phyloP scores from a whole-genome alignment of 2,888 invertebrate species.

The Scaptomyza caliginosa region DNA sequence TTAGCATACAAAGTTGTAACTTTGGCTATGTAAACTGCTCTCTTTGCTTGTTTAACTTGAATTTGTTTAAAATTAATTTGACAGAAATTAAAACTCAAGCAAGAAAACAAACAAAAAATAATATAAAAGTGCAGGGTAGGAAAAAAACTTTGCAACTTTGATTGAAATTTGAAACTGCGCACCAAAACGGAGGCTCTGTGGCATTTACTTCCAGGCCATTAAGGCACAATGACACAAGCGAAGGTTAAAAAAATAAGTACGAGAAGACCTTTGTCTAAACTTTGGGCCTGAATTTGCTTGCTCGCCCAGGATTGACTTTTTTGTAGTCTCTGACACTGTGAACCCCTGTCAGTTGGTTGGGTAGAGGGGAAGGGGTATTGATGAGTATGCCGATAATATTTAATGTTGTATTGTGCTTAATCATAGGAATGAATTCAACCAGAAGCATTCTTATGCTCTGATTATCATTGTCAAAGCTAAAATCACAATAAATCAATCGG shows the following conservation, averaged over 20 bases:
- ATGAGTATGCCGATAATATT: conserved; percentile 54
- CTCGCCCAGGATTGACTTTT: conserved; percentile 48
- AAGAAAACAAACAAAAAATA: neutral
- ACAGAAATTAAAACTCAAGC: conserved; percentile 38
- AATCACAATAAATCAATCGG: conserved; percentile 68
- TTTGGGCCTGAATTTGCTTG: conserved; percentile 36
- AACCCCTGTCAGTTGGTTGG: conserved; percentile 53
- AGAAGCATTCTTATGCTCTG: conserved; percentile 33
- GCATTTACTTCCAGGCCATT: conserved; percentile 58
- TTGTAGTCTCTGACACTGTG: conserved; percentile 51
- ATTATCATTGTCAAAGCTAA: conserved; percentile 58
- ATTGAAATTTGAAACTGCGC: conserved; percentile 45
- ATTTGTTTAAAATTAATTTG: conserved; percentile 50
- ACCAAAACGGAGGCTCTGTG: conserved; percentile 28
- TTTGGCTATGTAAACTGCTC: neutral
- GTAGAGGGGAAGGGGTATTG: conserved; percentile 1
- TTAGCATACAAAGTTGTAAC: conserved; percentile 25
- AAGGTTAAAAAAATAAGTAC: neutral
- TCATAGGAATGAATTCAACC: conserved; percentile 38
- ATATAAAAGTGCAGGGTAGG: neutral
- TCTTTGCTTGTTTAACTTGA: conserved; percentile 29
- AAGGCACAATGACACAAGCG: conserved; percentile 50
- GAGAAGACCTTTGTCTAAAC: conserved; percentile 51
- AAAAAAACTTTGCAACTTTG: conserved; percentile 46
- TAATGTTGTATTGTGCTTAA: conserved; percentile 42